Evolutionary conservation across 1,140 invertebrate genomes (phyloP), one percentile per base, ranked within the genome.

Genomic region (Harpegnathos saltator): DNA sequence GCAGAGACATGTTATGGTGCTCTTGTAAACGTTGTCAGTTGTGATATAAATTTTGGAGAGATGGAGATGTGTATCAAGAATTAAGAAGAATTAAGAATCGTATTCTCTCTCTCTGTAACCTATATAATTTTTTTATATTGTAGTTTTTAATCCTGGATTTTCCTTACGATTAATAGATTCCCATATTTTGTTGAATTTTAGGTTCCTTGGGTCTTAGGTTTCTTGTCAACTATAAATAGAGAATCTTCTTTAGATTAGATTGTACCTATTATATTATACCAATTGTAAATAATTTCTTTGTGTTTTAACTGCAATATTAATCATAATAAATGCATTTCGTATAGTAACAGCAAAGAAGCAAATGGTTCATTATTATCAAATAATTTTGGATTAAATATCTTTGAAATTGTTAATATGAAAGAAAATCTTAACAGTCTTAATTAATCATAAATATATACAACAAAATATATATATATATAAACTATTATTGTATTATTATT

Each of bases 361-460:
- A 5, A 62, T 44, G 7, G 17, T 75, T 63, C 48, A 5, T 9
- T 63, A 50, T 50, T 9, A 61, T 62, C 24, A 62, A 62, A 62
- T 1, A 11, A 61, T 59, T 11, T 44, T 11, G 33, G 17, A 63
- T 4, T 33, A n/a, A 38, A 63, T 19, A 44, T 44, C 9, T 38
- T 61, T 19, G 14, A 11, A 62, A 26, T 29, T 63, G 7, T 19
- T 44, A 74, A 15, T 5, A 12, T 24, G 3, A 12, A 14, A 29
- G 11, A 33, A 15, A 17, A 62, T 56, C 22, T 56, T 66, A 77
- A 19, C 11, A 77, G 5, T 69, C 71, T 78, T 78, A 7, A 44
- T 78, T 59, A 52, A 69, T 80, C 52, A 80, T 65, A 82, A 82
- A 82, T 82, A 82, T 82, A 82, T 56, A 74, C 52, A 73, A 61